Conservation (phyloP, 2,113 vertebrate genomes). For the Fregetta grallaria region DNA sequence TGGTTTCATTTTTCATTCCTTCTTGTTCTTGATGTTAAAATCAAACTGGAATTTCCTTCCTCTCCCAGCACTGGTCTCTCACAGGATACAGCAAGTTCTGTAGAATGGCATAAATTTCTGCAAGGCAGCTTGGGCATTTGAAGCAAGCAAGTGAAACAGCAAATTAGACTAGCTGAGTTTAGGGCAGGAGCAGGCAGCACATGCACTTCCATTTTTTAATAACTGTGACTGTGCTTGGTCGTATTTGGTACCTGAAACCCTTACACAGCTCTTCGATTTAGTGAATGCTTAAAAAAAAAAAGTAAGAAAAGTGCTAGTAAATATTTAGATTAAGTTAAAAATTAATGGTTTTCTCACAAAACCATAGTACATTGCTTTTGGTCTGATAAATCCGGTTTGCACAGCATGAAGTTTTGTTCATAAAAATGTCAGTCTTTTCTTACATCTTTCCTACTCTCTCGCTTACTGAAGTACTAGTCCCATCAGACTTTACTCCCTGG, state of each 20-base stretch:
- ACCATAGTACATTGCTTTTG: neutral
- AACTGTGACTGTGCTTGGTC: neutral
- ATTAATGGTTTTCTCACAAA: neutral
- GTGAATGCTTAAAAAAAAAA: neutral
- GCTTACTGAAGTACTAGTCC: neutral
- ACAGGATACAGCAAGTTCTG: neutral
- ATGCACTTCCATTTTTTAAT: neutral
- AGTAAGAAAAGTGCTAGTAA: neutral
- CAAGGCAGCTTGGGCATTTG: neutral
- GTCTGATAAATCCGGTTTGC: neutral
- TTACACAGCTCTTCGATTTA: neutral
- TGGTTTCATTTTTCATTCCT: slow-evolving; percentile 52
- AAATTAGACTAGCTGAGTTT: neutral
- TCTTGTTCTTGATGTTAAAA: neutral
- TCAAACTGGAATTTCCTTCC: slow-evolving; percentile 26
- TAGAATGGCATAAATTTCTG: neutral
- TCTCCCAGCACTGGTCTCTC: neutral
- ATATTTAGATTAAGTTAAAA: neutral
- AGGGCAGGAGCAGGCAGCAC: neutral
- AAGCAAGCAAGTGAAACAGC: neutral
- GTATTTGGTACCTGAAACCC: neutral
- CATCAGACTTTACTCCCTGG: neutral
- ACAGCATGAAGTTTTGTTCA: neutral
- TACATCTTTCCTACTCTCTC: neutral
- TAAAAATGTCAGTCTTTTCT: neutral